Conservation (phyloP, 2,113 vertebrate species). For the Pteropus alecto region DNA sequence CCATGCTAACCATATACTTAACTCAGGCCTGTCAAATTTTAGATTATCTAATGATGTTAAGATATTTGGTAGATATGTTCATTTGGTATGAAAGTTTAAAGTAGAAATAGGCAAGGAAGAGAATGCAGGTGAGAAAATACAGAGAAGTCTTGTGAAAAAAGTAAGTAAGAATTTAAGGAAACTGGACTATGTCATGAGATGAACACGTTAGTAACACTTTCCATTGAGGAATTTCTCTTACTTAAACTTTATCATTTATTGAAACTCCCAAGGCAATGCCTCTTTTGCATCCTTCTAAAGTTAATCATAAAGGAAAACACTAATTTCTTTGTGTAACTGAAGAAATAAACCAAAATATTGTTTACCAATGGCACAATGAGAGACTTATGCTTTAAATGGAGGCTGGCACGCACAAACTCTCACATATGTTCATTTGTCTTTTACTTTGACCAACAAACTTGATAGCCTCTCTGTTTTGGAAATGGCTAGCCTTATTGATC, state of each 20-base stretch:
- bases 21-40: not conserved
- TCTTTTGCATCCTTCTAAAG: conserved; percentile 49
- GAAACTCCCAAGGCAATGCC: conserved; percentile 63
- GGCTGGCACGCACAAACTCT: conserved; percentile 71
- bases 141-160: not conserved
- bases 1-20: not conserved
- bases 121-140: conserved; percentile 22
- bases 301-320: conserved; percentile 74
- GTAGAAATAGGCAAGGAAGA: not conserved
- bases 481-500: conserved; percentile 34
- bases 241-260: conserved; percentile 57
- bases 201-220: not conserved
- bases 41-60: not conserved
- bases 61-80: conserved; percentile 9
- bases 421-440: conserved; percentile 67
- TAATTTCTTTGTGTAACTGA: conserved; percentile 80
- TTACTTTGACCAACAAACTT: conserved; percentile 58
- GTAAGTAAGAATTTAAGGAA: conserved; percentile 5
- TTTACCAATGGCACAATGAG: conserved; percentile 65
- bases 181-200: not conserved
- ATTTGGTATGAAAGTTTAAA: not conserved
- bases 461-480: conserved; percentile 67
- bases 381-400: conserved; percentile 72
- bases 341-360: conserved; percentile 75
- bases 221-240: not conserved